Conservation (phyloP, 1,140 invertebrate genomes). For the Sesamia nonagrioides region DNA sequence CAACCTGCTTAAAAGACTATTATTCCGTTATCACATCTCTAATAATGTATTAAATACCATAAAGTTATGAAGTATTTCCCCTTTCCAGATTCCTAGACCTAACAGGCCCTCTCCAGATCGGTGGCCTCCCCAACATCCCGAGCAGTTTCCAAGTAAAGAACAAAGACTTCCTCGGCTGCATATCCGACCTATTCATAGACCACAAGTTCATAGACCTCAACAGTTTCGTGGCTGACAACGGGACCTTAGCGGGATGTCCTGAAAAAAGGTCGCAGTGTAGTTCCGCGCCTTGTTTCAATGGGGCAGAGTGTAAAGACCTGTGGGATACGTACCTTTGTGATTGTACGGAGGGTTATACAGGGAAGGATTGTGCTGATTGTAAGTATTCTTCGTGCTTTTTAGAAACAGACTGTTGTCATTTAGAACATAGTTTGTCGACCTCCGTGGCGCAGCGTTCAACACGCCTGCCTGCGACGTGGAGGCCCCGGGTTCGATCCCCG, state of each 20-base stretch:
- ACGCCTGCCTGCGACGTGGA: no score
- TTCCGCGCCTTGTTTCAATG: slow-evolving; percentile 95
- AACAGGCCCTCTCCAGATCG: slow-evolving; percentile 97
- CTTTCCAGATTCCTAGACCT: slow-evolving; percentile 95
- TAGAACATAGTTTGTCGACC: no score
- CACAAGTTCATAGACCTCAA: slow-evolving; percentile 95
- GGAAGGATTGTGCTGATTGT: slow-evolving; percentile 96
- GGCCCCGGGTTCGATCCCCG: no score
- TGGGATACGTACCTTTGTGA: slow-evolving; percentile 96
- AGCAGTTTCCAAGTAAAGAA: slow-evolving; percentile 94
- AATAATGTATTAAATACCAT: no score
- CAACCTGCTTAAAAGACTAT: no score
- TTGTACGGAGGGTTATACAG: slow-evolving; percentile 94
- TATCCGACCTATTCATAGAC: slow-evolving; percentile 96
- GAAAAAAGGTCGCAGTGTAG: slow-evolving; percentile 94
- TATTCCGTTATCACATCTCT: no score
- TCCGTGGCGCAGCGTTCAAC: no score
- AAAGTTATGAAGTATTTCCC: neutral
- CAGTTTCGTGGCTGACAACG: slow-evolving; percentile 96
- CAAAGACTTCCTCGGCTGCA: slow-evolving; percentile 96
- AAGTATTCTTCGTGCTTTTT: slow-evolving; percentile 60
- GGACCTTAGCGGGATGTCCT: slow-evolving; percentile 95
- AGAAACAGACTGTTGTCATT: no score
- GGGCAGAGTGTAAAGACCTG: slow-evolving; percentile 94
- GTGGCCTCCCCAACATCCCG: slow-evolving; percentile 95